Evolutionary conservation across 2,888 invertebrate genomes (phyloP), one percentile per base, ranked within the genome.

Genomic region (Panzeria rudis): DNA sequence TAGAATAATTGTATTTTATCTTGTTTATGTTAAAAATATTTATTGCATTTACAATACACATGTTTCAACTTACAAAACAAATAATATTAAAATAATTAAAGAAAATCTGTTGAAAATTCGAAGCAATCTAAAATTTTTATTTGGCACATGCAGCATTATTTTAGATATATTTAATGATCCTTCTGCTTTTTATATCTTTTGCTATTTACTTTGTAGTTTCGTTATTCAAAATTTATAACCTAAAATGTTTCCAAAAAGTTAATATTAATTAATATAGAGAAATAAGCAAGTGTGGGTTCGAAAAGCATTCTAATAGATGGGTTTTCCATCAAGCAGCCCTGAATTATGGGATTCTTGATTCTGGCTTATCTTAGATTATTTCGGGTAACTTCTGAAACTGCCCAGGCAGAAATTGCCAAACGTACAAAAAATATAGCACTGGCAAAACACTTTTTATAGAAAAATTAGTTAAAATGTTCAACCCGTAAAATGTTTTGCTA

Each of bases 11-110:
- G 20, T 3, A 35, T 61, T 69, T 66, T 75, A 59, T 50, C 8
- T 35, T 84, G 76, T 66, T 80, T 80, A 76, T 20, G 59, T 76
- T 38, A 35, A 9, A 47, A 7, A 56, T 59, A 50, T 64, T 75
- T 78, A 35, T 69, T 25, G 11, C 20, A 47, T 76, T 54, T 66
- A 38, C 35, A 62, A 20, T 64, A 25, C 44, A 64, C 20, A 79
- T 72, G 17, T 54, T 64, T 44, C 17, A 79, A 64, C 13, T 47
- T 44, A 44, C n/a, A 61, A 69, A 56, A 69, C 69, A 59, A 69
- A 77, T 50, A 75, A 25, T 23, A 47, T 61, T 47, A 15, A 13
- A 59, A 29, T n/a, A 29, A n/a, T 73, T 47, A 7, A 35, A 35
- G 17, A 32, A 73, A 52, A 47, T 38, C 3, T 61, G 61, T 23